These are phyloP conservation scores for Manis javanica DNA, from an alignment of 2,797 vertebrate species.

Conservation along the genomic window DNA sequence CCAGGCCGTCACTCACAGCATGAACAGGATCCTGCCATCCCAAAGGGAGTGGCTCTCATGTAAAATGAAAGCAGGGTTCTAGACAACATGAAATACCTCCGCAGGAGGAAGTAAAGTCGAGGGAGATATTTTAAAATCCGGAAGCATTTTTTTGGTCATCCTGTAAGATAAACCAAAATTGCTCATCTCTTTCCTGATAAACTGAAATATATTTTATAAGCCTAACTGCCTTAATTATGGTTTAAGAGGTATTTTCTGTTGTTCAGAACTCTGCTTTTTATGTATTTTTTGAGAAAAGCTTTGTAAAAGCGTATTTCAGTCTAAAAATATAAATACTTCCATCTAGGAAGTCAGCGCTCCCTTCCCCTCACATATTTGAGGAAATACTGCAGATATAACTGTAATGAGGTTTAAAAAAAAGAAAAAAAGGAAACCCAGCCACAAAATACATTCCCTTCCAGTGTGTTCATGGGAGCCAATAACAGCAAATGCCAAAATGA, in stretches of 20 bases:
- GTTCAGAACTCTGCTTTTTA: not conserved
- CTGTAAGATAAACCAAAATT: conserved; percentile 3
- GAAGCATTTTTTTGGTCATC: not conserved
- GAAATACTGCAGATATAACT: conserved; percentile 69
- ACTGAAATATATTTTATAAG: not conserved
- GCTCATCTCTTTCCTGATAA: not conserved
- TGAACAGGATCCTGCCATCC: not conserved
- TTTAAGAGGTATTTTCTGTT: not conserved
- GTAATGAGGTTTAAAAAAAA: not conserved
- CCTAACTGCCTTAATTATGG: not conserved
- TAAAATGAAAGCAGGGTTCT: too few species aligned
- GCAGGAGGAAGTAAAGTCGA: not conserved
- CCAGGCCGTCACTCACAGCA: rapidly evolving
- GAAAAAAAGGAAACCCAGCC: not conserved
- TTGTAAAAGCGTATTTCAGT: conserved; percentile 56
- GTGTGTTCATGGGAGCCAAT: not conserved
- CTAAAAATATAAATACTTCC: conserved; percentile 78
- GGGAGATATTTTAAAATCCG: not conserved
- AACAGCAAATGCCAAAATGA: not conserved
- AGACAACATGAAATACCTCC: too few species aligned
- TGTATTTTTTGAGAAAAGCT: not conserved
- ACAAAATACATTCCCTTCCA: conserved; percentile 18
- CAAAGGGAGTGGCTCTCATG: not conserved
- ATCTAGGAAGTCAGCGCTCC: conserved; percentile 80
- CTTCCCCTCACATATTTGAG: conserved; percentile 77